Base-by-base conservation (phyloP, 2,888 invertebrate genomes). In the Nomada goodeniana region DNA sequence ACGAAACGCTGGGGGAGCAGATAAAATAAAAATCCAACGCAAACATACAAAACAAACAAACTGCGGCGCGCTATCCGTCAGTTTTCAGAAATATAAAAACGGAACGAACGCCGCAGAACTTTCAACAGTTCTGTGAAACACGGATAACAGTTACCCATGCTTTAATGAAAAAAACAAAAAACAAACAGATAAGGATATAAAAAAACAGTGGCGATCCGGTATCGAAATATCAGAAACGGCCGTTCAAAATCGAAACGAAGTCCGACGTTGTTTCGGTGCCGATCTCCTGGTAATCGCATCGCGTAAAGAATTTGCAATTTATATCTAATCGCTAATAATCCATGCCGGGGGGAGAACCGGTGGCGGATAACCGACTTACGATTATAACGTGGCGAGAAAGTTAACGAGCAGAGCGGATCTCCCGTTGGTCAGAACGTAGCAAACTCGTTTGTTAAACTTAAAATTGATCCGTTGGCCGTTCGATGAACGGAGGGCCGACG, bases 361-460 rank as follows among this genome's bases (percentile, higher is more conserved):
- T 70, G 52, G 63, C 74, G 67, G 64, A 80, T 74, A 77, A 79
- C 79, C 79, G 79, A 87, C 87, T 87, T 87, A 85, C 80, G 83
- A 87, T 85, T 81, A 81, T 84, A 83, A 77, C 79, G 72, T 55
- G 71, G 64, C 61, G 79, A 70, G 76, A 82, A 87, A 86, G 85
- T 87, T 87, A 87, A 83, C 83, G 85, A 86, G 76, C 67, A 67
- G 71, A 73, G 44, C 67, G 79, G 74, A 60, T 59, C 26, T 50
- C 78, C 70, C 74, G 75, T 59, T 61, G 77, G 80, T 67, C 76
- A 68, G 82, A 85, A 86, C 84, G 83, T 86, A 84, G 84, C 86
- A 88, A 88, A 87, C 89, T 90, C 90, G 83, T 91, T 90, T 91
- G 90, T 90, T 90, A 86, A 91, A 91, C 89, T 91, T 91, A 90